Evolutionary conservation across 2,797 vertebrate species (phyloP).

Genomic region (Sebastes nivosus): DNA sequence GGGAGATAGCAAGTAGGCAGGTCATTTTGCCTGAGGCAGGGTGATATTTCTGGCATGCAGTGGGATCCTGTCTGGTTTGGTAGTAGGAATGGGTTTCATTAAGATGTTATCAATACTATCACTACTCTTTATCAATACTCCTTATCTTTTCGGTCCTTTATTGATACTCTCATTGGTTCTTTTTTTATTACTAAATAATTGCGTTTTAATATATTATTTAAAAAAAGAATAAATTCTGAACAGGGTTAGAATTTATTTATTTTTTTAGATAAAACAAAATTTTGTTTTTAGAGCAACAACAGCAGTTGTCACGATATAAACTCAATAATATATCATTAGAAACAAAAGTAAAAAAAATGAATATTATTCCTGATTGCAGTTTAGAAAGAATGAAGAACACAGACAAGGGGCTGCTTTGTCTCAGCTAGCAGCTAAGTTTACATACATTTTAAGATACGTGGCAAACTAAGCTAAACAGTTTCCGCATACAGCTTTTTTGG

Average conservation of each 20-base stretch:
- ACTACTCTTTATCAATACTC: not conserved
- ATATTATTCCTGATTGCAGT: not conserved
- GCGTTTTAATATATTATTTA: not conserved
- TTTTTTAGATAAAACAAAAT: not conserved
- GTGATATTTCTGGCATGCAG: conserved; percentile 22
- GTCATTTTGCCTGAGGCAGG: conserved; percentile 36
- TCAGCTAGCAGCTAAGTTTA: not conserved
- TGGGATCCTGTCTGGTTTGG: not conserved
- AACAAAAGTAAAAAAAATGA: not conserved
- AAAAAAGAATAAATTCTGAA: not conserved
- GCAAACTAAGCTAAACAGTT: not conserved
- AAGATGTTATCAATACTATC: not conserved
- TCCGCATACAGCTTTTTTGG: not conserved
- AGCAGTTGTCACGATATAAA: not conserved
- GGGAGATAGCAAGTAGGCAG: conserved; percentile 9
- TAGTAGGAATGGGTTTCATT: not conserved
- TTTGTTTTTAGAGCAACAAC: not conserved
- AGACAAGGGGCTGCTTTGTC: not conserved
- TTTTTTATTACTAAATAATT: not conserved
- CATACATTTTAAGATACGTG: not conserved
- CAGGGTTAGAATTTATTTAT: not conserved
- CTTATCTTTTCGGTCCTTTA: not conserved
- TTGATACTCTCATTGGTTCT: not conserved
- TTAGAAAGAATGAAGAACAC: not conserved
- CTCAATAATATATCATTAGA: not conserved